Conservation (phyloP, 2,888 invertebrate genomes). For the Harpagoxenus sublaevis region DNA sequence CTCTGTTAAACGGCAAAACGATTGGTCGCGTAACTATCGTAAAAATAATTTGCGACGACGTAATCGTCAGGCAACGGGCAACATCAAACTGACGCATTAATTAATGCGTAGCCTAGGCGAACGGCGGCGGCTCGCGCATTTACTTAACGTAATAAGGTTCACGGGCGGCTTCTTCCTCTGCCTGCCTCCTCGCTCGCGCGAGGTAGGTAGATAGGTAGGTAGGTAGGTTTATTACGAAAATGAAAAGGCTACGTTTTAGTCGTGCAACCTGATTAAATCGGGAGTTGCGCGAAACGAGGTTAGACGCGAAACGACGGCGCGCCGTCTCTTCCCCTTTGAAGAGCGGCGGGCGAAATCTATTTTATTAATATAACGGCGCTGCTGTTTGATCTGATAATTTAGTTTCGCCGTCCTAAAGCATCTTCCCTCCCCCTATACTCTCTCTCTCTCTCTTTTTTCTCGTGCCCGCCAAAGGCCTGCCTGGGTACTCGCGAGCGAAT, state of each 20-base stretch:
- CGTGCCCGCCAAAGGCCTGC: slow-evolving; percentile 55
- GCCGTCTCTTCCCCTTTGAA: slow-evolving; percentile 62
- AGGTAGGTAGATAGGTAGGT: neutral
- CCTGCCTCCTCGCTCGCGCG: slow-evolving; percentile 1
- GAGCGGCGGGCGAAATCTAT: slow-evolving; percentile 76
- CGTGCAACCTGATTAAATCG: slow-evolving; percentile 80
- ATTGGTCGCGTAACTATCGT: neutral
- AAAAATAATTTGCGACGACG: slow-evolving; percentile 31
- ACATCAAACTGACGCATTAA: slow-evolving; percentile 52
- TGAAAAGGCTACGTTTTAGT: slow-evolving; percentile 79
- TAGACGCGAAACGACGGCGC: slow-evolving; percentile 70
- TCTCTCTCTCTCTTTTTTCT: slow-evolving; percentile 33
- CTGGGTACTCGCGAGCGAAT: slow-evolving; percentile 11
- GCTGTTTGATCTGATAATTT: slow-evolving; percentile 83
- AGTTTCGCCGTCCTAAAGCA: slow-evolving; percentile 75
- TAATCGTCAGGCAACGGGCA: slow-evolving; percentile 32
- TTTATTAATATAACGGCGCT: slow-evolving; percentile 82
- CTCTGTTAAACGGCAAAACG: neutral
- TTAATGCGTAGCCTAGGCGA: slow-evolving; percentile 40
- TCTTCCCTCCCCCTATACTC: slow-evolving; percentile 14
- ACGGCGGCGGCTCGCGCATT: slow-evolving; percentile 45
- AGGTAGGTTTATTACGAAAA: slow-evolving; percentile 75
- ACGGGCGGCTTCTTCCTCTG: slow-evolving; percentile 37
- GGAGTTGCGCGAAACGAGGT: slow-evolving; percentile 80
- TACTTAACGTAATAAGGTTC: slow-evolving; percentile 56